Conservation (phyloP, 2,888 invertebrate species). For the Zonitis immaculata region DNA sequence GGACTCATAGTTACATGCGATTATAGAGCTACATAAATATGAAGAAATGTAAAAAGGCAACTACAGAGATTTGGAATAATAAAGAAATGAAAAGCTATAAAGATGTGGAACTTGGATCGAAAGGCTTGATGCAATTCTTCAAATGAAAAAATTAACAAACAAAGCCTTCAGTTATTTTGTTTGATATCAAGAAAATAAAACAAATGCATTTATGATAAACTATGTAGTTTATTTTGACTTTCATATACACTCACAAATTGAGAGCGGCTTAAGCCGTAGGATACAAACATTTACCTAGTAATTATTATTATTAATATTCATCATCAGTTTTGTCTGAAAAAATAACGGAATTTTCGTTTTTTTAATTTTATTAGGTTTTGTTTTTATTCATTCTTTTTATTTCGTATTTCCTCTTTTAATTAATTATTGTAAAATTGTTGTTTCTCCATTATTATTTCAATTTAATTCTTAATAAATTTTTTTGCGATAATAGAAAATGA, state of each 20-base stretch:
- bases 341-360: constrained; percentile 42
- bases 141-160: too few relatives aligned
- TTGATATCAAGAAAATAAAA: constrained; percentile 10
- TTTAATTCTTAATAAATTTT: constrained; percentile 4
- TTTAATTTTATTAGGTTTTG: too few relatives aligned
- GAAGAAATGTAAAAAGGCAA: too few relatives aligned
- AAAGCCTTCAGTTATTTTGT: too few relatives aligned
- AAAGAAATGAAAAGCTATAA: too few relatives aligned
- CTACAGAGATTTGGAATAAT: too few relatives aligned
- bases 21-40: too few relatives aligned
- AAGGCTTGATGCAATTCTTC: too few relatives aligned
- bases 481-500: constrained; percentile 10
- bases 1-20: too few relatives aligned
- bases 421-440: constrained; percentile 35
- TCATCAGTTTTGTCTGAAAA: constrained; percentile 40
- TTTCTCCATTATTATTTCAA: constrained; percentile 7
- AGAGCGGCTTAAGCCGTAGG: constrained; percentile 52
- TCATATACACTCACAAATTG: constrained; percentile 54
- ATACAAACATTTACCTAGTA: constrained; percentile 54
- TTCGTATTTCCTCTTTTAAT: too few relatives aligned
- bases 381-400: too few relatives aligned
- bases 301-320: constrained; percentile 53
- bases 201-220: constrained; percentile 47
- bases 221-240: constrained; percentile 53
- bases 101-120: too few relatives aligned